These are phyloP conservation scores for Heliconius aoede DNA, from an alignment of 2,888 invertebrate genomes.

Conservation along the genomic window DNA sequence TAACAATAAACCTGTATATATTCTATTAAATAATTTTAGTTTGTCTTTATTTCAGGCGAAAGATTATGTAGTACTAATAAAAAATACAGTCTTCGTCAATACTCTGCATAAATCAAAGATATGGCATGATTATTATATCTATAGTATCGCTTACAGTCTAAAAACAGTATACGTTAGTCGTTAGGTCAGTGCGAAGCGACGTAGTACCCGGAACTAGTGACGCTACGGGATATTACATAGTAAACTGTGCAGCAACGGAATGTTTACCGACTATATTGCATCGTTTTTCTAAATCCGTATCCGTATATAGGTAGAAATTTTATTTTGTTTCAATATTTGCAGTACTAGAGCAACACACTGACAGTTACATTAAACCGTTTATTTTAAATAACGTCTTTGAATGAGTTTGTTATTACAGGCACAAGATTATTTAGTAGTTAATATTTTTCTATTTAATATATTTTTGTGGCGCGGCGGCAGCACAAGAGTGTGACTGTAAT, in stretches of 20 bases:
- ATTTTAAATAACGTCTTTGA: background rate
- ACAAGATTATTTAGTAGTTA: too few relatives aligned
- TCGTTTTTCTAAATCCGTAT: constrained; percentile 28
- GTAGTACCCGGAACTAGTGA: constrained; percentile 62
- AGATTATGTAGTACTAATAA: too few relatives aligned
- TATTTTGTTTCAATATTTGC: background rate
- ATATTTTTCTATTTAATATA: too few relatives aligned
- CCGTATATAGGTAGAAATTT: constrained; percentile 20
- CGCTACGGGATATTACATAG: constrained; percentile 71
- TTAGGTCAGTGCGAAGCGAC: constrained; percentile 50
- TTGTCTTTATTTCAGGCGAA: too few relatives aligned
- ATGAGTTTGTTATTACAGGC: background rate
- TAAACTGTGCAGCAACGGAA: constrained; percentile 58
- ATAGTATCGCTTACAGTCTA: constrained; percentile 31
- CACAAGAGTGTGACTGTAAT: too few relatives aligned
- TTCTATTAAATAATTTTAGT: too few relatives aligned
- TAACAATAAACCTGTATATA: too few relatives aligned
- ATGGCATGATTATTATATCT: background rate
- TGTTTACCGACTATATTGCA: constrained; percentile 47
- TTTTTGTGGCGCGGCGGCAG: too few relatives aligned
- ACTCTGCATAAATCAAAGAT: background rate
- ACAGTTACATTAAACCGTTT: background rate
- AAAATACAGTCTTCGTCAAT: too few relatives aligned
- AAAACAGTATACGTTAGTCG: constrained; percentile 36
- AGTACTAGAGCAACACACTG: too few relatives aligned